Base-by-base conservation (phyloP, 2,888 invertebrate genomes). In the Slavum lentiscoides region DNA sequence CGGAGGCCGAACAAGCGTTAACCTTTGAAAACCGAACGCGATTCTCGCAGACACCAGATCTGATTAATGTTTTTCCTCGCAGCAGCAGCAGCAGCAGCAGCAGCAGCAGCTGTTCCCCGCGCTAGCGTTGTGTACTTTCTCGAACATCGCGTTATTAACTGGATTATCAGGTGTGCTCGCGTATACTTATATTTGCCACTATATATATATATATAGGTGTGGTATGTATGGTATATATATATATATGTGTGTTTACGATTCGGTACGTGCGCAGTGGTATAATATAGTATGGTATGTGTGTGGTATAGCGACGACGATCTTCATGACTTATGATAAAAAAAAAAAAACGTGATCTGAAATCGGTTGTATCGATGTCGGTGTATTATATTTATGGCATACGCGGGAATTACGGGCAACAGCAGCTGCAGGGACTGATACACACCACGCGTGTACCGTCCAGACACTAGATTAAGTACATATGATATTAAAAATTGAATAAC, bases 21-120 rank as follows among this genome's bases (percentile, higher is more conserved):
- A 77, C 77, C 69, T 77, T 77, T 68, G 69, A 77, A 77, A 69
- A 69, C 69, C 61, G 77, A 69, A 77, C 30, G 30, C 77, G n/a
- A 69, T 77, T 53, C 37, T 17, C 77, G 62, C 37, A 4, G 30
- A 30, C 30, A 30, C 30, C 30, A 30, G 4, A 69, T 62, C 77
- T 77, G 77, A 77, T 77, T 77, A 77, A 70, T 68, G 68, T 68
- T 68, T 59, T 68, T 49, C 49, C 49, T 23, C 17, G 23, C 19
- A 19, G 19, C 43, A n/a, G n/a, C 30, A 30, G 30, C 30, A 30
- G 30, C 30, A 30, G 2, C 2, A 30, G 30, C 30, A 4, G 2
- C 30, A 30, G 30, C 30, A 30, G 30, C 53, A 15, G n/a, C 23
- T 11, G 37, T 55, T 55, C 37, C 64, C 6, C 9, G 39, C 55